Evolutionary conservation across 2,113 vertebrate genomes (phyloP), one percentile per base, ranked within the genome.

Genomic region (Pogona vitticeps): DNA sequence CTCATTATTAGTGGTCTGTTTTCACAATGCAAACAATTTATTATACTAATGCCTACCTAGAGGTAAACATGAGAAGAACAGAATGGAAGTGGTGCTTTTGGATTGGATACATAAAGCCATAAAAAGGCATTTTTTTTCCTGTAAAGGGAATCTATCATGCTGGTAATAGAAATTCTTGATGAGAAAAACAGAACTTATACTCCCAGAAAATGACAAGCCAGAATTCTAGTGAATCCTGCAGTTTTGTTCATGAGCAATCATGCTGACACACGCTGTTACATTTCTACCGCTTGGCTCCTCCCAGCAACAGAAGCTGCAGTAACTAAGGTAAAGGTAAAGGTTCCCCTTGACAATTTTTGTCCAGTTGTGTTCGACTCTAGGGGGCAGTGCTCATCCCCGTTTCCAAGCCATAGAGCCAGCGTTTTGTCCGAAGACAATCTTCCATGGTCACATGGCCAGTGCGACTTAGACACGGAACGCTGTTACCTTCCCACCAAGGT

Each of bases 1-100:
- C 1, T 90, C 40, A 85, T 90, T 89, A 84, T 76, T 71, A 28
- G 28, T 86, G 65, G 4, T 73, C 52, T 88, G 3, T 72, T 92
- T 90, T 89, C 89, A 82, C 3, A 73, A 3, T 84, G 87, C 17
- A 80, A n/a, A 85, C n/a, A 63, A 58, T 80, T 87, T 26, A 21
- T 81, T 85, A 40, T 26, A 42, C 7, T 0, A 1, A 59, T 79
- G 71, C 23, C 79, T 68, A 68, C 15, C 63, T 8, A 46, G 40
- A 81, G 28, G 63, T 81, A 68, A 68, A n/a, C 33, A 52, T 80
- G 21, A 28, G 4, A 33, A 6, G 21, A 38, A 59, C 21, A 61
- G 20, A 59, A 40, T 73, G 82, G 3, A 83, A 59, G 23, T 83
- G 42, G 67, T 71, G 36, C 40, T 46, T 2, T n/a, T 52, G 52